Evolutionary conservation across 2,113 vertebrate genomes (phyloP), one percentile per base, ranked within the genome.

Genomic region (Reinhardtius hippoglossoides): DNA sequence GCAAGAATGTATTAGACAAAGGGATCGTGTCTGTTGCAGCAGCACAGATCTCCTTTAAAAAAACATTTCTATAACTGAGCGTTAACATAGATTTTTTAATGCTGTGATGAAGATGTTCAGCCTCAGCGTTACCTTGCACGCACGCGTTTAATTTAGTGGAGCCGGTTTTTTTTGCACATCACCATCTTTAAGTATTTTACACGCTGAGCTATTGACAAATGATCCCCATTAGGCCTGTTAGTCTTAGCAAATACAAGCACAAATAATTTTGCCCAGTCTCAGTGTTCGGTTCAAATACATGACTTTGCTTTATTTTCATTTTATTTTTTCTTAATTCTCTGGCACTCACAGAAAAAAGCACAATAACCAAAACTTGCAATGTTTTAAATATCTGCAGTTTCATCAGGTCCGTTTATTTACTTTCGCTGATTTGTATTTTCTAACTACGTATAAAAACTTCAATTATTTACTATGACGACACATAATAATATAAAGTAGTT

Each of bases 201-300:
- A 78, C 63, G 71, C 55, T 56, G 50, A 68, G 57, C 76, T 65
- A 0, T 3, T 87, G 87, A 89, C 55, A 81, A 89, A 91, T 80
- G 77, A 70, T 80, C 40, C 71, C 77, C 80, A 80, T 90, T 87
- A 83, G 79, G 58, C 46, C 71, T 73, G 23, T 81, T 86, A 80
- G 78, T 86, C 78, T 90, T 59, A 76, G 67, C 66, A 80, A 86
- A 85, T 80, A 74, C 67, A 67, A 67, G 74, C 85, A 83, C 50
- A 81, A 74, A 73, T 54, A 9, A 74, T 80, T 82, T 9, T 35
- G 62, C 65, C 10, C 2, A 3, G 16, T 67, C 37, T 48, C 68
- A 75, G 55, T 20, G 15, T 35, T 40, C 7, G 3, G 1, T 76
- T 50, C 68, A 67, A 84, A 86, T 79, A 57, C 31, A 81, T 74